Conservation (phyloP, 1,140 invertebrate genomes). For the Drosophila bifasciata region DNA sequence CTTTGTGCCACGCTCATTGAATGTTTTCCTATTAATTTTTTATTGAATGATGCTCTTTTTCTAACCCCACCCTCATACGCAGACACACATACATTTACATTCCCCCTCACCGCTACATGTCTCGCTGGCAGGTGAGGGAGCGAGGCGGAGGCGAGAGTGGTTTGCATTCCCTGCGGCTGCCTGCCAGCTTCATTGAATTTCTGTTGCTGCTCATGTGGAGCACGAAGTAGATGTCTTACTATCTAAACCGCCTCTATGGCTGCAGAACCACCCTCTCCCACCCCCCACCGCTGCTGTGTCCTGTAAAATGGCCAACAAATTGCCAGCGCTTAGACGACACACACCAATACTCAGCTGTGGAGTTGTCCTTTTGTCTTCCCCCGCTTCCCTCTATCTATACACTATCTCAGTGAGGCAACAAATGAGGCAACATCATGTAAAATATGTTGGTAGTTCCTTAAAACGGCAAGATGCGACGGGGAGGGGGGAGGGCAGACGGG, state of each 20-base stretch:
- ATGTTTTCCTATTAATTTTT: constrained; percentile 79
- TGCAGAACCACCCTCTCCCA: not conserved
- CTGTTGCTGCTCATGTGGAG: constrained; percentile 57
- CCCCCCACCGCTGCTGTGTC: constrained; percentile 21
- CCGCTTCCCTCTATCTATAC: too few relatives aligned
- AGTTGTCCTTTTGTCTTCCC: too few relatives aligned
- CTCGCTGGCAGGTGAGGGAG: constrained; percentile 3
- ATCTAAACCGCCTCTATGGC: not conserved
- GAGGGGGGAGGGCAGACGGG: not conserved
- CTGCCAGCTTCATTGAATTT: constrained; percentile 68
- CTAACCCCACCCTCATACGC: too few relatives aligned
- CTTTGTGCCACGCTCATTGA: constrained; percentile 74
- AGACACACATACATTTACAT: not conserved
- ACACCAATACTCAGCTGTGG: constrained; percentile 17
- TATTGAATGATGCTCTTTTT: constrained; percentile 62
- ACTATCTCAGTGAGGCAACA: too few relatives aligned
- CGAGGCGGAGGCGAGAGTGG: not conserved
- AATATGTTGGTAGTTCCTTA: constrained; percentile 73
- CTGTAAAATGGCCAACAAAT: constrained; percentile 74
- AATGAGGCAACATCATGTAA: constrained; percentile 68
- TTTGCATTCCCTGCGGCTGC: constrained; percentile 31
- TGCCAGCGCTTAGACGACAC: constrained; percentile 60
- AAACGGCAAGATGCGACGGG: constrained; percentile 33
- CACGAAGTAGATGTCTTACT: constrained; percentile 13
- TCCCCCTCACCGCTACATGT: accelerated